Conservation (phyloP, 2,113 vertebrate genomes). For the Fulmarus glacialis region DNA sequence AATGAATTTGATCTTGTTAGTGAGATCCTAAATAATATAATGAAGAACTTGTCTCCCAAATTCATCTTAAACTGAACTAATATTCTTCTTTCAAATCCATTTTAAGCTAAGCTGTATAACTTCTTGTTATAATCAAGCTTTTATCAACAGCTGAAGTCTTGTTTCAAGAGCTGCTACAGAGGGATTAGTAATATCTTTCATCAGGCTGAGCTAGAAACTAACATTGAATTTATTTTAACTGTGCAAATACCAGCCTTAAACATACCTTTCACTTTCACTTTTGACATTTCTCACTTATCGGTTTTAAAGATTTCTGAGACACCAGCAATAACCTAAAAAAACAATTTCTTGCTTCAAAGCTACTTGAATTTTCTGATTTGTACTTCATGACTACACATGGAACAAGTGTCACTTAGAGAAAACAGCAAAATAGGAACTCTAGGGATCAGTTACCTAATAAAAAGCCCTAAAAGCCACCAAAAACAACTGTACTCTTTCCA, state of each 20-base stretch:
- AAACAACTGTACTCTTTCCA: background rate
- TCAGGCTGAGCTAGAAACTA: background rate
- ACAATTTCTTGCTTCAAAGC: background rate
- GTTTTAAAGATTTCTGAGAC: background rate
- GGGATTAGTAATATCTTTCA: background rate
- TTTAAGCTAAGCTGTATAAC: background rate
- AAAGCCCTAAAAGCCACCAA: fast-evolving
- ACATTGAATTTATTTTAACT: background rate
- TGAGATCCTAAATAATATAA: background rate
- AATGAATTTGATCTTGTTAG: background rate
- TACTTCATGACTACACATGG: background rate
- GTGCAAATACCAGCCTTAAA: background rate
- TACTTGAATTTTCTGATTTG: background rate
- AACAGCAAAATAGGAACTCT: background rate
- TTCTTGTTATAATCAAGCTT: background rate
- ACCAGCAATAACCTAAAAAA: background rate
- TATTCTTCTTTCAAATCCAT: background rate
- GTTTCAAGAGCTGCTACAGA: background rate
- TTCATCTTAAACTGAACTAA: background rate
- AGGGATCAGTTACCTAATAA: background rate
- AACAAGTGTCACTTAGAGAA: background rate
- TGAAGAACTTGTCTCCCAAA: background rate
- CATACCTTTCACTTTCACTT: background rate
- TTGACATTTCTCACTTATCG: background rate
- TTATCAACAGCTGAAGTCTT: background rate